Conservation (phyloP, 2,888 invertebrate species). For the Euphydryas editha region DNA sequence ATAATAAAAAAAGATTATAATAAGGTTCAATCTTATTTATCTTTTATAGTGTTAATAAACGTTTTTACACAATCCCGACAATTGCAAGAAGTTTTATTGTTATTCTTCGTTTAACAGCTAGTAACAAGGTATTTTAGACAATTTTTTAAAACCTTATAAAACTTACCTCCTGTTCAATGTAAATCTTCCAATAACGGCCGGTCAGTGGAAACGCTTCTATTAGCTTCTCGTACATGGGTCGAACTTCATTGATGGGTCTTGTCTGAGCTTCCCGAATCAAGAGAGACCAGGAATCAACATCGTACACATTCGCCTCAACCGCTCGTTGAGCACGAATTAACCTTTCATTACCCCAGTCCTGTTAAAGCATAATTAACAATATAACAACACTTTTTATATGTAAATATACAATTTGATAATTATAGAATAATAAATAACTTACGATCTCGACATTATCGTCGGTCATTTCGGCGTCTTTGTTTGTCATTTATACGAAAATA, state of each 20-base stretch:
- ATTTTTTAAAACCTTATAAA: background rate
- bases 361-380: constrained; percentile 17
- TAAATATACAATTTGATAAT: background rate
- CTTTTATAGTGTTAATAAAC: too few species aligned
- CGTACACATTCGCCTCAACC: constrained; percentile 94
- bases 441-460: constrained; percentile 66
- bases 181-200: constrained; percentile 99
- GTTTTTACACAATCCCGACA: too few species aligned
- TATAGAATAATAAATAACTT: constrained; percentile 45
- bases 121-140: background rate
- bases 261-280: constrained; percentile 96
- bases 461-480: constrained; percentile 36
- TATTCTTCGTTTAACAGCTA: background rate
- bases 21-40: too few species aligned
- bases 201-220: constrained; percentile 97
- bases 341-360: constrained; percentile 96
- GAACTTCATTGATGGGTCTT: constrained; percentile 93
- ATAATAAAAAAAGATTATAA: too few species aligned
- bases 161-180: constrained; percentile 97
- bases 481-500: background rate
- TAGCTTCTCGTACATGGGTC: constrained; percentile 96
- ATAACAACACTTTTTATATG: background rate
- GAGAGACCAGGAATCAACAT: constrained; percentile 99
- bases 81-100: too few species aligned
- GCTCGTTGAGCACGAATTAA: constrained; percentile 92